Percentiles rank a stretch among this genome's conserved stretches.
These are phyloP conservation scores for Ophonus ardosiacus DNA, from an alignment of 2,888 invertebrate species.

Conservation along the genomic window DNA sequence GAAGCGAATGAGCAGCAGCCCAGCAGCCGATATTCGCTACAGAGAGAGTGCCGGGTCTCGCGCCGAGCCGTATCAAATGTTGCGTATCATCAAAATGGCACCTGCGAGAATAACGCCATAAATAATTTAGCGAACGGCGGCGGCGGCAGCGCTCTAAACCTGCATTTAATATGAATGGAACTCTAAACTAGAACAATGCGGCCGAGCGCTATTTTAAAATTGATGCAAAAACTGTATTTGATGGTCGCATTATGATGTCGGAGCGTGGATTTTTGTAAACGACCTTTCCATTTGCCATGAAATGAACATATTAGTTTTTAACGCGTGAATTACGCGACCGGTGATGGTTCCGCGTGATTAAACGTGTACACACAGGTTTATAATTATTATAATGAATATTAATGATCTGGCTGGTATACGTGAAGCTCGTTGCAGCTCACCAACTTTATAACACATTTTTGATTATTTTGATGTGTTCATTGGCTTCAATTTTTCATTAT, in stretches of 20 bases:
- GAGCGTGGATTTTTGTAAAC: constrained; percentile 52
- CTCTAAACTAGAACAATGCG: constrained; percentile 63
- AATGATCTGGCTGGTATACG: constrained; percentile 20
- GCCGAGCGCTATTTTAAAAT: constrained; percentile 67
- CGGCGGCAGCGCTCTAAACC: constrained; percentile 46
- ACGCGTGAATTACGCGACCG: constrained; percentile 41
- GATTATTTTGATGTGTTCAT: constrained; percentile 50
- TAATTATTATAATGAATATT: constrained; percentile 61
- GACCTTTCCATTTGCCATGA: constrained; percentile 35
- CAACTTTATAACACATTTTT: constrained; percentile 54
- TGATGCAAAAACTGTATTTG: constrained; percentile 69
- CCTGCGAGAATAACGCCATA: constrained; percentile 72
- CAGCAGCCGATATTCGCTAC: constrained; percentile 18
- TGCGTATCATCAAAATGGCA: constrained; percentile 70
- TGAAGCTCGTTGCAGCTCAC: not conserved
- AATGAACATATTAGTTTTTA: constrained; percentile 43
- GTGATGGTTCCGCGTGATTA: constrained; percentile 51
- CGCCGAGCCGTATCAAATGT: constrained; percentile 57
- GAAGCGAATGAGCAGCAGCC: constrained; percentile 41
- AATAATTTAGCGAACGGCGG: constrained; percentile 55
- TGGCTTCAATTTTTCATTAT: constrained; percentile 46
- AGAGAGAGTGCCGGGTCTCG: not conserved
- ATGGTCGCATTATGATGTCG: constrained; percentile 52
- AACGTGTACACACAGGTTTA: constrained; percentile 52
- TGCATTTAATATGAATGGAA: constrained; percentile 64